Conservation (phyloP, 2,888 invertebrate species). For the Deilephila porcellus region DNA sequence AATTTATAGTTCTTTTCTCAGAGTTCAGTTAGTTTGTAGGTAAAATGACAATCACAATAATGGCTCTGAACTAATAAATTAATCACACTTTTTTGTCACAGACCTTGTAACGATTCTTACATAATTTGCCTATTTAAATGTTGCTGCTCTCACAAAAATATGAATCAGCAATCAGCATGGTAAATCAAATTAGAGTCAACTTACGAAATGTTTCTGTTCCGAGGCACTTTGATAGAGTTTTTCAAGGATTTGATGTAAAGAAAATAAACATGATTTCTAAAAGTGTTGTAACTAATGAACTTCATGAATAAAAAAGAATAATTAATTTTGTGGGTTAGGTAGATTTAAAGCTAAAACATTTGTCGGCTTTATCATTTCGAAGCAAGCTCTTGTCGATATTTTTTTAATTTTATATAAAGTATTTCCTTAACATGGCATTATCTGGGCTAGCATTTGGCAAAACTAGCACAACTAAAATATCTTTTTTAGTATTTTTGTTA, state of each 20-base stretch:
- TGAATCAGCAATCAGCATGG: conserved; percentile 17
- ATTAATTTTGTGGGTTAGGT: too few relatives aligned
- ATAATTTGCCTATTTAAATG: conserved; percentile 17
- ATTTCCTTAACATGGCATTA: too few relatives aligned
- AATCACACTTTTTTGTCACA: background rate
- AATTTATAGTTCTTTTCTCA: too few relatives aligned
- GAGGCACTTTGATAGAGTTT: background rate
- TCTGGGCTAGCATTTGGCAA: too few relatives aligned
- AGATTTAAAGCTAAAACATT: too few relatives aligned
- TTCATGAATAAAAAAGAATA: too few relatives aligned
- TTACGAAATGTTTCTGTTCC: conserved; percentile 7
- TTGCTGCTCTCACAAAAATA: conserved; percentile 18
- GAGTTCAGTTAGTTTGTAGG: background rate
- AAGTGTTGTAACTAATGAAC: background rate
- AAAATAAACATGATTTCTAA: conserved; percentile 15
- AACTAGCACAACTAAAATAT: too few relatives aligned
- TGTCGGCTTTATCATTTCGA: too few relatives aligned
- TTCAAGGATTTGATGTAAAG: conserved; percentile 8
- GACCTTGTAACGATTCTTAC: conserved; percentile 19
- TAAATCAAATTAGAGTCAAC: conserved; percentile 6
- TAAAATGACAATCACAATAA: background rate
- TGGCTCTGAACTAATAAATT: background rate
- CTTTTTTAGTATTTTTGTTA: too few relatives aligned
- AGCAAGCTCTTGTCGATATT: too few relatives aligned
- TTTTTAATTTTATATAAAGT: too few relatives aligned